phyloP scores from a whole-genome alignment of 2,888 invertebrate genomes.

The Drosophila koepferae region DNA sequence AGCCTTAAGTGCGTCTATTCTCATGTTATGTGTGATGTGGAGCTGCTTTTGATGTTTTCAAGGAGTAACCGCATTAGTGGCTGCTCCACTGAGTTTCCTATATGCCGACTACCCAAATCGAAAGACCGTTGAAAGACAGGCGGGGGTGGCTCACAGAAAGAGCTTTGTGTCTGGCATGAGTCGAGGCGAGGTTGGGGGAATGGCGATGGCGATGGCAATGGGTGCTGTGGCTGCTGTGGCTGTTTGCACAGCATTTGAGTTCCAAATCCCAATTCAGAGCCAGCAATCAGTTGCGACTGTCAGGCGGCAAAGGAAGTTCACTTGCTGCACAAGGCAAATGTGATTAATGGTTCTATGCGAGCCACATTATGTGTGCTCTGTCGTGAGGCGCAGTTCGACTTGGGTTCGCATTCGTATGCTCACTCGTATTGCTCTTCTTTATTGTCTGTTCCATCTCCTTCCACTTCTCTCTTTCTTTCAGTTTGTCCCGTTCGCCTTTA shows the following conservation, averaged over 20 bases:
- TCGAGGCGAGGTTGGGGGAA: slow-evolving; percentile 16
- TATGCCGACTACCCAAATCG: slow-evolving; percentile 22
- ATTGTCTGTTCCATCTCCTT: slow-evolving; percentile 36
- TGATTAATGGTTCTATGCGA: slow-evolving; percentile 84
- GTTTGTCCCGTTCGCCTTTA: slow-evolving; percentile 50
- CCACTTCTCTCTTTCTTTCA: slow-evolving; percentile 1
- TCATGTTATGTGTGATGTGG: not conserved
- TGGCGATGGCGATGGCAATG: slow-evolving; percentile 23
- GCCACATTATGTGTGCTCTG: slow-evolving; percentile 81
- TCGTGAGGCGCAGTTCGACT: slow-evolving; percentile 45
- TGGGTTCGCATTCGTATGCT: slow-evolving; percentile 33
- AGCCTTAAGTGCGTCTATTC: slow-evolving; percentile 12
- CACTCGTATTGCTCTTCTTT: slow-evolving; percentile 45
- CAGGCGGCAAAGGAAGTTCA: slow-evolving; percentile 84
- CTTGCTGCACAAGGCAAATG: slow-evolving; percentile 83
- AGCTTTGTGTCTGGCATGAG: slow-evolving; percentile 47
- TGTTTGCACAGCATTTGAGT: slow-evolving; percentile 69
- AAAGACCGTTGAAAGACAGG: slow-evolving; percentile 30
- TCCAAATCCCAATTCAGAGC: slow-evolving; percentile 82
- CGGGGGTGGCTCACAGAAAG: slow-evolving; percentile 34
- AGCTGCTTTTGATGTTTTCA: slow-evolving; percentile 20
- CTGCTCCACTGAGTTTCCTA: slow-evolving; percentile 65
- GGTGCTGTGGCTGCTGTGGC: slow-evolving; percentile 20
- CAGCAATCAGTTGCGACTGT: slow-evolving; percentile 84
- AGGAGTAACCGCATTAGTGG: slow-evolving; percentile 36